phyloP scores from a whole-genome alignment of 2,113 vertebrate species.

The Ochotona princeps region DNA sequence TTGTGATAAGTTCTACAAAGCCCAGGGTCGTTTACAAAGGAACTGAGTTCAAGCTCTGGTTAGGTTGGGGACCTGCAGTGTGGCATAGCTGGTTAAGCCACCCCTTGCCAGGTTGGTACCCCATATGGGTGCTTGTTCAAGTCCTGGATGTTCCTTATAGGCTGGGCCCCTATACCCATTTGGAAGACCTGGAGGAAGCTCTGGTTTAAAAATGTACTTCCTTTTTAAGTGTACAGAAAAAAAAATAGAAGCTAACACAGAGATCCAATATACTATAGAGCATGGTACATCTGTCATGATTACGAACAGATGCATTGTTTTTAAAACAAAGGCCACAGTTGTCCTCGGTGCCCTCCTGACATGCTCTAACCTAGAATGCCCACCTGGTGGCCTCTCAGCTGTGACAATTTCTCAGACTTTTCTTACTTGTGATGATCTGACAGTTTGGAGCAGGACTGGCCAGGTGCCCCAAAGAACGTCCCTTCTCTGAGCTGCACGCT shows the following conservation, averaged over 20 bases:
- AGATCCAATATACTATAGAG: too few species aligned
- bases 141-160: too few species aligned
- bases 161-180: too few species aligned
- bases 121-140: too few species aligned
- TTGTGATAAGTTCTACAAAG: too few species aligned
- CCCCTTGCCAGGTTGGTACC: too few species aligned
- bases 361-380: too few species aligned
- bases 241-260: background rate
- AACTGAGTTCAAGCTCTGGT: too few species aligned
- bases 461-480: background rate
- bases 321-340: background rate
- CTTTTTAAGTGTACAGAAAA: background rate
- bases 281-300: background rate
- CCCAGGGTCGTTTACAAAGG: too few species aligned
- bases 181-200: too few species aligned
- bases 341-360: background rate
- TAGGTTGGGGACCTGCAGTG: too few species aligned
- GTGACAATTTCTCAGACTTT: background rate
- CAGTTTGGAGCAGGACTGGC: background rate
- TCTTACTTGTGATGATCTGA: background rate
- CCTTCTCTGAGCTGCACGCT: background rate
- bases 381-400: background rate
- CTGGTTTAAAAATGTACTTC: background rate
- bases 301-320: background rate
- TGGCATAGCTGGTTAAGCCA: too few species aligned